Conservation (phyloP, 1,140 invertebrate species). For the Bilobella aurantiaca region DNA sequence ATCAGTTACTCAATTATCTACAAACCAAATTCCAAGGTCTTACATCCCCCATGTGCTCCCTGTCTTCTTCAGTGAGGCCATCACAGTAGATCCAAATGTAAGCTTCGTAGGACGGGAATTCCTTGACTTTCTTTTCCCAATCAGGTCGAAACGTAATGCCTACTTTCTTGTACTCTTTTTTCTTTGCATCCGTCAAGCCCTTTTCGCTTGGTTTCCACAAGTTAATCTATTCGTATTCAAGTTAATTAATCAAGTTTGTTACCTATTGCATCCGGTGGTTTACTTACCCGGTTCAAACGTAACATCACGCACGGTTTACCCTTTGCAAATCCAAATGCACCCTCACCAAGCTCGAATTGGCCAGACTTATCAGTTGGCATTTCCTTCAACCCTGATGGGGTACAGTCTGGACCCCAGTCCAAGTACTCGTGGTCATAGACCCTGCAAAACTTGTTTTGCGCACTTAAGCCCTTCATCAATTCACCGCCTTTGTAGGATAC, state of each 20-base stretch:
- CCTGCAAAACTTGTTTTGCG: neutral
- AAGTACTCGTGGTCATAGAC: neutral
- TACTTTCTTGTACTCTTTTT: conserved; percentile 16
- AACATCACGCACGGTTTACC: conserved; percentile 62
- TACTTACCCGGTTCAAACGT: conserved; percentile 65
- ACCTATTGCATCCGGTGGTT: neutral
- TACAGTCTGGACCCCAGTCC: neutral
- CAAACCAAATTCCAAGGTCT: no score
- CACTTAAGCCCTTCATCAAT: neutral
- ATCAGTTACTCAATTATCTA: no score
- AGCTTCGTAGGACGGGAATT: neutral
- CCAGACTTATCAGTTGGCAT: neutral
- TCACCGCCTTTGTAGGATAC: neutral
- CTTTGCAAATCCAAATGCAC: neutral
- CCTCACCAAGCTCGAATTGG: neutral
- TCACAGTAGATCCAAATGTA: conserved; percentile 79
- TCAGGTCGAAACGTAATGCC: neutral
- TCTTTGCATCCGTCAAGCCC: neutral
- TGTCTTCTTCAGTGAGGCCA: conserved; percentile 77
- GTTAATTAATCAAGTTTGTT: neutral
- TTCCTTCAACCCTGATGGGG: neutral
- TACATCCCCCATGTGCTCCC: conserved; percentile 77
- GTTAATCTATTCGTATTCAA: neutral
- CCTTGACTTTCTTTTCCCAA: neutral
- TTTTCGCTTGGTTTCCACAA: neutral